Evolutionary conservation across 2,113 vertebrate species (phyloP), one percentile per base, ranked within the genome.

Genomic region (Pteruthius melanotis): DNA sequence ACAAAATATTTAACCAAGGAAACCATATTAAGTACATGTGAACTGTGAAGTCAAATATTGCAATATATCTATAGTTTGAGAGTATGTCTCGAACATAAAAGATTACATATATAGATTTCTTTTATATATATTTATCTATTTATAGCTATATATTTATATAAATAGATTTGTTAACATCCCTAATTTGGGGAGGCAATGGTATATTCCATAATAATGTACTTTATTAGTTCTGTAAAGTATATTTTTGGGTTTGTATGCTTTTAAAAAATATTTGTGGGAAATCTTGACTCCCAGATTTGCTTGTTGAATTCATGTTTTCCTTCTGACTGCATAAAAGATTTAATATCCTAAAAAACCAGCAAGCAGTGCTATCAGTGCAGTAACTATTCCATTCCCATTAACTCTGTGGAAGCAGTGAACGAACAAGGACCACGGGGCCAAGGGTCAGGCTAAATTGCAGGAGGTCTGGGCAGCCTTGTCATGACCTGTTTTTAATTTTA

Each of bases 401-500:
- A 78, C 72, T 77, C 68, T 2, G 1, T 78, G 88, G 86, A 88
- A 87, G 92, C 63, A 68, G 63, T 90, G 72, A 93, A 92, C 93
- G 80, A 95, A 40, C 23, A 87, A 90, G 80, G 53, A 87, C 85
- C 31, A 28, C 1, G 4, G 63, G 94, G 80, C 52, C 77, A 92
- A 60, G 76, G 85, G 86, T 92, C 90, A 79, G 68, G 72, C 94
- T 94, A 95, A 92, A 82, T 79, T 84, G 49, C 74, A 75, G 69
- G 56, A 57, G 49, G 60, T 89, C 72, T 83, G 65, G 53, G 65
- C 42, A 89, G 80, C 83, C 35, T 79, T 93, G 83, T 86, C 72
- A 15, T 94, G 80, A 75, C 80, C 88, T 87, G 93, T 10, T 90
- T 77, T 81, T 92, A 86, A 92, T 92, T 93, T 86, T 92, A 75